phyloP scores from a whole-genome alignment of 64 coral and sea anemone genomes.

The Actinia equina region DNA sequence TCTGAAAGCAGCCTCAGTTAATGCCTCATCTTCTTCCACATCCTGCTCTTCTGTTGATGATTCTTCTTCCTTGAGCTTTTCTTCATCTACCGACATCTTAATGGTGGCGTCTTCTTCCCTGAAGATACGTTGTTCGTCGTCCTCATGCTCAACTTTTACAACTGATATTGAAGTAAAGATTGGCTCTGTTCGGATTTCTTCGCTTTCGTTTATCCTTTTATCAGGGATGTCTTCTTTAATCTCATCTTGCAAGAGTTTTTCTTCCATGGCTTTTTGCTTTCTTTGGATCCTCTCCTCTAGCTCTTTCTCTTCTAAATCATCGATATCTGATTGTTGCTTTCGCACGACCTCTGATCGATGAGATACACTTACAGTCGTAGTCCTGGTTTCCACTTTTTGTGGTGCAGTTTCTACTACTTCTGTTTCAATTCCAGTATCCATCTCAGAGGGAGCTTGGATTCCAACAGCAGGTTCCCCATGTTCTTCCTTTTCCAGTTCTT shows the following conservation, averaged over 20 bases:
- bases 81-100: constrained; percentile 35
- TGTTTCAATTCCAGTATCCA: not conserved
- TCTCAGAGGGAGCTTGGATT: not conserved
- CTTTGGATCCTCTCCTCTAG: constrained; percentile 8
- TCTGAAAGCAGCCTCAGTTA: constrained; percentile 56
- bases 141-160: not conserved
- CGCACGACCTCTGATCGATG: not conserved
- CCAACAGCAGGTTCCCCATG: not conserved
- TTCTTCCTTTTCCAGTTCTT: not conserved
- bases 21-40: constrained; percentile 45
- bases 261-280: not conserved
- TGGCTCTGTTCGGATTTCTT: constrained; percentile 1
- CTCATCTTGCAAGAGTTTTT: not conserved
- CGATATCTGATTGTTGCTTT: not conserved
- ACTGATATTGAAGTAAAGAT: not conserved
- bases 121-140: constrained; percentile 18
- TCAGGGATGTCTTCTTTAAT: not conserved
- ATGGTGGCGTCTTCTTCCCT: constrained; percentile 18
- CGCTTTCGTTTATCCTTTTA: not conserved
- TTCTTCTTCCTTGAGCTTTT: constrained; percentile 15
- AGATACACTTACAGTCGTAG: not conserved
- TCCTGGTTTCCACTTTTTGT: not conserved
- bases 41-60: constrained; percentile 54
- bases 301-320: constrained; percentile 23
- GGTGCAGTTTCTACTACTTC: not conserved